A percentile compares a stretch with the other conserved stretches of the same genome.
These are phyloP conservation scores for Empis livida DNA, from an alignment of 2,888 invertebrate species.

Conservation along the genomic window DNA sequence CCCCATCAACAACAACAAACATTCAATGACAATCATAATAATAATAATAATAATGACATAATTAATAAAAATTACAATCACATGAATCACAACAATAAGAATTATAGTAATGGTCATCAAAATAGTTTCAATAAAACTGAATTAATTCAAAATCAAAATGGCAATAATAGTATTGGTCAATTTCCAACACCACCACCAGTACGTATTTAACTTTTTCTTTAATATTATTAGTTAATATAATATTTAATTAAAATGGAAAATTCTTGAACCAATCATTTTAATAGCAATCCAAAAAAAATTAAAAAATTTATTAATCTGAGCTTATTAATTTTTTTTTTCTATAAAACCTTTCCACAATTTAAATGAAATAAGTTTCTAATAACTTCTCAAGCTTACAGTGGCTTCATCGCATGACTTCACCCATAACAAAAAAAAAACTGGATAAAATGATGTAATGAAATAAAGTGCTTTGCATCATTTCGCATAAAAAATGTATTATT, in stretches of 20 bases:
- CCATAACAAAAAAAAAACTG: too few relatives aligned
- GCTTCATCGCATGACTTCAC: too few relatives aligned
- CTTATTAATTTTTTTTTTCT: too few relatives aligned
- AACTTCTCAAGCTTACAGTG: too few relatives aligned
- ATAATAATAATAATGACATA: not conserved
- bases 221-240: not conserved
- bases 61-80: not conserved
- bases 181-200: constrained; percentile 26
- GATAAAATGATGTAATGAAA: too few relatives aligned
- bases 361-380: too few relatives aligned
- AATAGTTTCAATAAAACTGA: not conserved
- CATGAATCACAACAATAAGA: too few relatives aligned
- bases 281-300: too few relatives aligned
- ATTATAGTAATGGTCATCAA: not conserved
- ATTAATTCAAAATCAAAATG: not conserved
- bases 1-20: not conserved
- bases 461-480: too few relatives aligned
- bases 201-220: constrained; percentile 11
- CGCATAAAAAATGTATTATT: too few relatives aligned
- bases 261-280: not conserved
- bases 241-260: not conserved
- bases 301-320: too few relatives aligned
- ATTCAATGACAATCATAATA: not conserved
- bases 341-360: too few relatives aligned
- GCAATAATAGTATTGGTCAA: constrained; percentile 8